Evolutionary conservation across 2,797 vertebrate species (phyloP).

Genomic region (Carapus acus): DNA sequence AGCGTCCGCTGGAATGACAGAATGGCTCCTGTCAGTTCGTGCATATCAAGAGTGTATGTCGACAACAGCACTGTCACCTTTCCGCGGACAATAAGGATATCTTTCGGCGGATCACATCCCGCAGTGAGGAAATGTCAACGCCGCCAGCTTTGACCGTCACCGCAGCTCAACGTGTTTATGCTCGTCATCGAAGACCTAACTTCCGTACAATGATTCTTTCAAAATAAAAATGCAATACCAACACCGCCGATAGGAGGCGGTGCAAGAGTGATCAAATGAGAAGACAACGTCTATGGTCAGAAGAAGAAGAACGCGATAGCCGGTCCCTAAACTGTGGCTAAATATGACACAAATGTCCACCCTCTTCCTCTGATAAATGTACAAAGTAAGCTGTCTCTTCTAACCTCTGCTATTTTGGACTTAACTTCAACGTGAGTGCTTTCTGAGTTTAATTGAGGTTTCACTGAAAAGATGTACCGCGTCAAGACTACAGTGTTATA

Average conservation of each 20-base stretch:
- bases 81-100: background rate
- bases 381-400: background rate
- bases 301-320: slow-evolving; percentile 28
- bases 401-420: background rate
- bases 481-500: too few relatives aligned
- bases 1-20: background rate
- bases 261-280: slow-evolving; percentile 2
- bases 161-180: slow-evolving; percentile 44
- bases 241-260: slow-evolving; percentile 19
- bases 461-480: background rate
- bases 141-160: slow-evolving; percentile 36
- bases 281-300: background rate
- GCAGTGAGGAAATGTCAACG: background rate
- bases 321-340: too few relatives aligned
- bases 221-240: slow-evolving; percentile 51
- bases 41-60: background rate
- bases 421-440: slow-evolving; percentile 28
- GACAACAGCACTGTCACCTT: background rate
- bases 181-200: slow-evolving; percentile 21
- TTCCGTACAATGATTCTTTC: slow-evolving; percentile 49
- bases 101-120: background rate
- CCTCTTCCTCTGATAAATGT: too few relatives aligned
- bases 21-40: background rate
- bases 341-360: too few relatives aligned
- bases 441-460: background rate